A percentile compares a stretch with the other conserved stretches of the same genome.
Conservation (phyloP, 2,797 vertebrate species). For the Gambusia yucatana region DNA sequence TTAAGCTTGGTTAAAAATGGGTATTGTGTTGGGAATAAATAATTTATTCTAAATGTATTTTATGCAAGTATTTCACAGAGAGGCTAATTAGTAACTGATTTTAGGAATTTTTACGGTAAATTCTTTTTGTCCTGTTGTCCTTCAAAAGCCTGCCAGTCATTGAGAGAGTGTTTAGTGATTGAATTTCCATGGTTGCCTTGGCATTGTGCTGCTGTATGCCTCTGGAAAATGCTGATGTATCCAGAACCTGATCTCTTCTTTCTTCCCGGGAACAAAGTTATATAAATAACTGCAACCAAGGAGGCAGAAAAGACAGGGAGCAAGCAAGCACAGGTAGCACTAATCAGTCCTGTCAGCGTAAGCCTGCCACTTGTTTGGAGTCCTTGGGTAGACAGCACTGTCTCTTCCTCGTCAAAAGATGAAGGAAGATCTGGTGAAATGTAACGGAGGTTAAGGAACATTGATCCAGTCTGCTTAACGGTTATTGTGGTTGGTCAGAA, state of each 20-base stretch:
- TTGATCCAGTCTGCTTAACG: background rate
- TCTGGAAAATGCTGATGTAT: slow-evolving; percentile 76
- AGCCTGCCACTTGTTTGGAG: slow-evolving; percentile 30
- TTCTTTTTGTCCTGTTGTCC: slow-evolving; percentile 5
- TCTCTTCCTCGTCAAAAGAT: background rate
- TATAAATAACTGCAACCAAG: slow-evolving; percentile 73
- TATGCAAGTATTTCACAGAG: background rate
- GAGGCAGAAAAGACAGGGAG: slow-evolving; percentile 33
- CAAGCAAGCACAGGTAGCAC: slow-evolving; percentile 34
- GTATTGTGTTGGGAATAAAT: too few relatives aligned
- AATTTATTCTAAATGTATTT: too few relatives aligned
- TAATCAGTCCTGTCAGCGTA: slow-evolving; percentile 31
- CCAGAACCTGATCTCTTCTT: slow-evolving; percentile 75
- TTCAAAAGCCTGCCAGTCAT: slow-evolving; percentile 18
- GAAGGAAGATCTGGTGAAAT: background rate
- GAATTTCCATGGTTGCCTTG: slow-evolving; percentile 66
- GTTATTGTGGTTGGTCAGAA: slow-evolving; percentile 1
- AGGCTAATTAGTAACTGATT: background rate
- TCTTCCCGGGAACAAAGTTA: slow-evolving; percentile 66
- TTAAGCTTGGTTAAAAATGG: too few relatives aligned
- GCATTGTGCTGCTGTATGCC: slow-evolving; percentile 68
- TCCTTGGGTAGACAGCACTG: background rate
- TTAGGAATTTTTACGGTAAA: background rate
- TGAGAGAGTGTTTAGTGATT: slow-evolving; percentile 43
- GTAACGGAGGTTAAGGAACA: slow-evolving; percentile 24